Base-by-base conservation (phyloP, 2,113 vertebrate species). In the Gambusia affinis region DNA sequence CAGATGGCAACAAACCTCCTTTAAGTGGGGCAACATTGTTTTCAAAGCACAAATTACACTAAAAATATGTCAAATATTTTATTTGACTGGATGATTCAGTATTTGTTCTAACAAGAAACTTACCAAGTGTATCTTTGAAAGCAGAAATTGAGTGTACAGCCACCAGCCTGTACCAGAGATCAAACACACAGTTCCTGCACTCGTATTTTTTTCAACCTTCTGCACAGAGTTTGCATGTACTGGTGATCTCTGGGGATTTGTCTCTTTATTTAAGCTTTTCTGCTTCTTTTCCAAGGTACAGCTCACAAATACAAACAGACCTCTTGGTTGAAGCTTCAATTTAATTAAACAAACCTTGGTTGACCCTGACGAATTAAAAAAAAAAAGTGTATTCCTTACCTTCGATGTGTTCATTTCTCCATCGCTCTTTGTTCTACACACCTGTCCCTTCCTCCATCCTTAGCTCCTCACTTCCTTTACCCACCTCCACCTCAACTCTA, bases 391-490 rank as follows among this genome's bases (percentile, higher is more conserved):
- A 57, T 67, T 80, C 70, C 33, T 39, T 60, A 24, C 72, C 44
- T 42, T 57, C 5, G 8, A 27, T 30, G 1, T 35, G 70, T 4
- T 22, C 5, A 29, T 72, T 73, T 33, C 22, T 31, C 42, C 57
- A 33, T 72, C 8, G 4, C 44, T 60, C 76, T 67, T 73, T 68
- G 27, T 70, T 63, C 77, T 35, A 6, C 30, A 60, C 47, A 12
- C 17, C 47, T 68, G 33, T 68, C 37, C 19, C 54, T 76, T 67
- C 69, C 63, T 67, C 29, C 33, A 15, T 64, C 22, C 24, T 66
- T 70, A 61, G 24, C 47, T 85, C 64, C 64, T 64, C 51, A 17
- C 70, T 29, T 68, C 22, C 51, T 83, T 67, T 51, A 39, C 77
- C 60, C 42, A 24, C 39, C 19, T 57, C 66, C 68, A 75, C 63